A percentile compares a stretch with the other conserved stretches of the same genome.
Conservation (phyloP, 1,140 invertebrate species). For the Manduca sexta region DNA sequence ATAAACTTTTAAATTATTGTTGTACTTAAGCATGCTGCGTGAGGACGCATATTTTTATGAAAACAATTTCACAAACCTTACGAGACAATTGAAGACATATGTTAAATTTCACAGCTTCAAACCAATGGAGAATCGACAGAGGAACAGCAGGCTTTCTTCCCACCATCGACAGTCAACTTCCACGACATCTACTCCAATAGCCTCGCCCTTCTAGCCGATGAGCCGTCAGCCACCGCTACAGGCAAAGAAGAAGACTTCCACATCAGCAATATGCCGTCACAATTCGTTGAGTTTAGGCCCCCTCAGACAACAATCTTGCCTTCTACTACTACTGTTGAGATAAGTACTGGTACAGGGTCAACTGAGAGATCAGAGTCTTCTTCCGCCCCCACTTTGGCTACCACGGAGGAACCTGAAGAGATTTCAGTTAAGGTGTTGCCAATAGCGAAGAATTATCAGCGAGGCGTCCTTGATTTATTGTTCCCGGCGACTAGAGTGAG, state of each 20-base stretch:
- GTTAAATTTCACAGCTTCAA: no score
- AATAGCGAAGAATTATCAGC: constrained; percentile 20
- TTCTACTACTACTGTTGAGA: constrained; percentile 5
- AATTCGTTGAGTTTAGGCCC: constrained; percentile 24
- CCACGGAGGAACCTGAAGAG: constrained; percentile 20
- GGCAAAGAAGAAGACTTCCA: constrained; percentile 19
- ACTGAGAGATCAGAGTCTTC: neutral
- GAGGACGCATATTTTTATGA: no score
- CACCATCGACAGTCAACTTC: constrained; percentile 29
- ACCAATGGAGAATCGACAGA: constrained; percentile 23
- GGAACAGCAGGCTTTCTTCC: constrained; percentile 18
- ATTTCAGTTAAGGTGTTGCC: constrained; percentile 13
- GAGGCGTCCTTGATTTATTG: constrained; percentile 40
- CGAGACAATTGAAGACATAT: no score
- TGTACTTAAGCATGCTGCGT: no score
- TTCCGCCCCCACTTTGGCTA: neutral
- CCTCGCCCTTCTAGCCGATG: constrained; percentile 8
- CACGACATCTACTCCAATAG: constrained; percentile 32
- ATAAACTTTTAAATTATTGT: no score
- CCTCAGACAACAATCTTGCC: constrained; percentile 11
- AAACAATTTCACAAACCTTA: no score
- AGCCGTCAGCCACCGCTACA: neutral
- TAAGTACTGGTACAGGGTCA: neutral
- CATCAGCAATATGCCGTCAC: constrained; percentile 14
- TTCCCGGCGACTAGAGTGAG: constrained; percentile 37